These are phyloP conservation scores for Aquatica leii DNA, from an alignment of 2,888 invertebrate species.

Conservation along the genomic window DNA sequence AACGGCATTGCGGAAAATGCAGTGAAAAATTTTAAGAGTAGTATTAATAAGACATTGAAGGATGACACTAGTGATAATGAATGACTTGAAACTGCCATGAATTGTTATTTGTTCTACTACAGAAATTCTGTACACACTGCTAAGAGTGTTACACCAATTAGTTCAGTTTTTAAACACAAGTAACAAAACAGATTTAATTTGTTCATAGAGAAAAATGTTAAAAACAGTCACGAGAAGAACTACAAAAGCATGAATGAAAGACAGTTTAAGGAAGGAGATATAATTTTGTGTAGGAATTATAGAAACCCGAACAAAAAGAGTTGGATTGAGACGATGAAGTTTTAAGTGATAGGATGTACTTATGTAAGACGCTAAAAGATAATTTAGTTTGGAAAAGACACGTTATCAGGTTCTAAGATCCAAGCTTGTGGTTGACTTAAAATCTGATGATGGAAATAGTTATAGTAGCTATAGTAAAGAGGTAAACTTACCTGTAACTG, in stretches of 20 bases:
- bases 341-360: conserved; percentile 12
- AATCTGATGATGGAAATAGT: too few species aligned
- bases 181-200: conserved; percentile 17
- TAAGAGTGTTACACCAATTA: conserved; percentile 9
- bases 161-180: conserved; percentile 4
- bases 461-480: too few species aligned
- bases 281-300: conserved; percentile 12
- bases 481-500: too few species aligned
- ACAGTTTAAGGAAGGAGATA: conserved; percentile 11
- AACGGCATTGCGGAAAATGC: neutral
- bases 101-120: conserved; percentile 10
- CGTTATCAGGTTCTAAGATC: conserved; percentile 11
- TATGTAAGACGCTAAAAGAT: neutral
- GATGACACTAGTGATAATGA: neutral
- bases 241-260: conserved; percentile 1
- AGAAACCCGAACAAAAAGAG: conserved; percentile 21
- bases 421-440: too few species aligned
- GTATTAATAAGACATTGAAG: neutral
- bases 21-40: neutral
- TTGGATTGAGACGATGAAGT: conserved; percentile 14
- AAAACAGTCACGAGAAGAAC: neutral
- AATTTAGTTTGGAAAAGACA: conserved; percentile 17
- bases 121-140: conserved; percentile 13
- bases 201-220: neutral
- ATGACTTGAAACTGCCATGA: neutral